Percentiles rank a stretch among this genome's conserved stretches.
Conservation (phyloP, 2,888 invertebrate genomes). For the Leptinotarsa juncta region DNA sequence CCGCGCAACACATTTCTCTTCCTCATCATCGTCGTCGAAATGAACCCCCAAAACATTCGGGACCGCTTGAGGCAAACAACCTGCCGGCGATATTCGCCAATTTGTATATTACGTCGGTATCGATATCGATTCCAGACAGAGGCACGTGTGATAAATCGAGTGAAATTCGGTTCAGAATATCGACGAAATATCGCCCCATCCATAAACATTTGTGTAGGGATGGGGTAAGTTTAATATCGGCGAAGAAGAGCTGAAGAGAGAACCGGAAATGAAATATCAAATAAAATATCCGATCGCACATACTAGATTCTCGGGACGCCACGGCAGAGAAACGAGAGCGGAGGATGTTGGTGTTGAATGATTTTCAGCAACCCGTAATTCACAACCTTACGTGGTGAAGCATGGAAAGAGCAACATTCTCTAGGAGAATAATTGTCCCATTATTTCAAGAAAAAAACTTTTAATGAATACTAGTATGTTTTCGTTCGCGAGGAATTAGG, state of each 20-base stretch:
- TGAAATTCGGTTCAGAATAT: constrained; percentile 3
- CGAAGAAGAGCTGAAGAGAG: constrained; percentile 3
- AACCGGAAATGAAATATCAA: constrained; percentile 16
- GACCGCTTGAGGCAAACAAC: background rate
- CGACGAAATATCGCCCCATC: constrained; percentile 24
- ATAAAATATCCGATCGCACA: constrained; percentile 13
- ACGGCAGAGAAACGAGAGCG: background rate
- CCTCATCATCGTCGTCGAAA: too few species aligned
- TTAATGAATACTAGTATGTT: too few species aligned
- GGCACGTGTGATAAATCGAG: background rate
- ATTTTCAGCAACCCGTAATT: background rate
- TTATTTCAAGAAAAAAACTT: too few species aligned
- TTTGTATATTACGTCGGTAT: constrained; percentile 15
- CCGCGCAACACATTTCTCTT: too few species aligned
- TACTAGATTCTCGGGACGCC: background rate
- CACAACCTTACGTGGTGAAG: background rate
- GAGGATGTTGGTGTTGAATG: background rate
- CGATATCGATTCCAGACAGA: background rate
- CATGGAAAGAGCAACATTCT: background rate
- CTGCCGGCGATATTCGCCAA: constrained; percentile 11
- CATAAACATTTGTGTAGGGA: constrained; percentile 27
- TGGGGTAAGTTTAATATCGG: constrained; percentile 11
- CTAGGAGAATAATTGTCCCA: background rate
- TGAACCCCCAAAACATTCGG: background rate
- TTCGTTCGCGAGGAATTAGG: too few species aligned